phyloP scores from a whole-genome alignment of 2,113 vertebrate species.

The Genyomyrus donnyi region DNA sequence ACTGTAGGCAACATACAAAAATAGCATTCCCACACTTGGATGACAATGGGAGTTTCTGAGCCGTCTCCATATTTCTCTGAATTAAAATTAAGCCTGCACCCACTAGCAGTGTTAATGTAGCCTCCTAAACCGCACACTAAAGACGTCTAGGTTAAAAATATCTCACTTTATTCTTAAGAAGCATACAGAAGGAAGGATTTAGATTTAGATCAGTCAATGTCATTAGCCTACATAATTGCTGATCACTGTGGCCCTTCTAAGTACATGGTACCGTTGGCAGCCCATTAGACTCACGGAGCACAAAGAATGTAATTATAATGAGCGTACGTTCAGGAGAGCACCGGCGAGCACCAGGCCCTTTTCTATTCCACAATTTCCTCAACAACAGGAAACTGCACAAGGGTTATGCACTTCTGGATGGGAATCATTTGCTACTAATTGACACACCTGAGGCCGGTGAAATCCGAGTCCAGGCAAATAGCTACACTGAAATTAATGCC shows the following conservation, averaged over 20 bases:
- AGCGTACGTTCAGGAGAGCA: slow-evolving; percentile 19
- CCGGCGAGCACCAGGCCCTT: not conserved
- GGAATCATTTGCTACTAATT: not conserved
- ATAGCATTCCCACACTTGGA: not conserved
- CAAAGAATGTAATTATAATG: slow-evolving; percentile 32
- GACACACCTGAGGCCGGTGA: not conserved
- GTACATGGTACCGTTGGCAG: slow-evolving; percentile 26
- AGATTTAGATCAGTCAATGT: slow-evolving; percentile 12
- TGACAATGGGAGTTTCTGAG: not conserved
- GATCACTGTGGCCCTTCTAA: slow-evolving; percentile 24
- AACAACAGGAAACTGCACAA: not conserved
- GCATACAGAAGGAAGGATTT: not conserved
- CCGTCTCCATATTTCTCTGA: not conserved
- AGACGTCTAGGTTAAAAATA: slow-evolving; percentile 1
- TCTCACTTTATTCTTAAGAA: not conserved
- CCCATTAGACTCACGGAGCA: slow-evolving; percentile 23
- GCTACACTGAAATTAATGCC: not conserved
- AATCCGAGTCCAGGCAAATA: not conserved
- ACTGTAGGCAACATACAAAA: not conserved
- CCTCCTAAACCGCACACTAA: not conserved
- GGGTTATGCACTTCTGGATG: not conserved
- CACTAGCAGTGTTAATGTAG: not conserved
- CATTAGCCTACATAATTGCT: slow-evolving; percentile 14
- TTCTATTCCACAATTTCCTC: not conserved
- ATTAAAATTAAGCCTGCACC: slow-evolving; percentile 1